Base-by-base conservation (phyloP, 2,888 invertebrate genomes). In the Sphaerophoria taeniata region DNA sequence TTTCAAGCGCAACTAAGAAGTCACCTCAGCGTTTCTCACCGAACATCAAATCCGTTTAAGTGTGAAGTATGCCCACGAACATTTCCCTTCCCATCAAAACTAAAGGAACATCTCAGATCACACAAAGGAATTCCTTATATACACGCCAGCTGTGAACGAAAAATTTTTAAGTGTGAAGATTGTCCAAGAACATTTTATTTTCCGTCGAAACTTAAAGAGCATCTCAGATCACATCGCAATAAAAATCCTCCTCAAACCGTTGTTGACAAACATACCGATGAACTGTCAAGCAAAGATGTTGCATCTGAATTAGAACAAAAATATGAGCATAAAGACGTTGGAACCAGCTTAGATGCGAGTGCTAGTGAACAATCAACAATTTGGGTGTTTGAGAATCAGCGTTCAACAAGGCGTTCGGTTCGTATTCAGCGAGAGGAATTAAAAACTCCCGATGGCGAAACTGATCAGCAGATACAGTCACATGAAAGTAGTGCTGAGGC, bases 151-250 rank as follows among this genome's bases (percentile, higher is more conserved):
- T n/a, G 39, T 31, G 51, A 67, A 6, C 14, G 53, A 24, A 67
- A 67, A 9, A 34, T 36, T 5, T 67, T 53, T 4, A 39, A 67
- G 31, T 67, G 67, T 39, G 53, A 67, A 39, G 53, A 53, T 24
- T 67, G 67, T 53, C 36, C 51, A n/a, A 39, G 53, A 39, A 53
- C 53, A 0, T 67, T 67, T 67, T 65, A 3, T 12, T 65, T 65
- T 16, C 63, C 63, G 11, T 65, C 61, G 7, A 61, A 61, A 61
- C 9, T 61, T 1, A 61, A 61, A 61, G 61, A 61, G 7, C 61
- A 60, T 4, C 60, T 60, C 16, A 16, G 60, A 39, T 60, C 60
- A 1, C 60, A 60, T 34, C 36, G 39, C 36, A 43, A 0, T 43
- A 43, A 43, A 43, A 43, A 6, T 7, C 2, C 11, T 5, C 7